A percentile compares a stretch with the other conserved stretches of the same genome.
phyloP scores from a whole-genome alignment of 35 echinoderm and acorn worm genomes.

The Ophioderma brevispina region DNA sequence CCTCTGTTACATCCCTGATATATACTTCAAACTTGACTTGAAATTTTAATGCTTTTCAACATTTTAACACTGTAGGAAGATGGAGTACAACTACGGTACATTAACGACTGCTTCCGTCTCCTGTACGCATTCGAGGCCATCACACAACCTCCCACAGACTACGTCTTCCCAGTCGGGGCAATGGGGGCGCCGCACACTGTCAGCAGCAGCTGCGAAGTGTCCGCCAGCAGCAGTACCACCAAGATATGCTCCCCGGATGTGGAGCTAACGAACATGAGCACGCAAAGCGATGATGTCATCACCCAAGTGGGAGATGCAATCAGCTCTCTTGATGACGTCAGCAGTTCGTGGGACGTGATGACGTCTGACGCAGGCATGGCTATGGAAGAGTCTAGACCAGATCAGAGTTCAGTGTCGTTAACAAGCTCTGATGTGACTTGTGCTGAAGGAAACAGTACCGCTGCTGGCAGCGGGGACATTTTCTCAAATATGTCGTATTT shows the following conservation, averaged over 20 bases:
- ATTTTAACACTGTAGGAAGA: conserved; percentile 98
- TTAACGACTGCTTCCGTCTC: conserved; percentile 83
- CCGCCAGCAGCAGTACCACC: neutral
- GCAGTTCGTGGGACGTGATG: conserved; percentile 43
- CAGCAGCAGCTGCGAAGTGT: conserved; percentile 2
- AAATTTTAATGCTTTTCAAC: too few species aligned
- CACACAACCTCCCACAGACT: neutral
- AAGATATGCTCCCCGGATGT: neutral
- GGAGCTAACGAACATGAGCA: conserved; percentile 27
- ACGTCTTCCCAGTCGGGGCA: neutral
- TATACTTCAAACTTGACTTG: too few species aligned
- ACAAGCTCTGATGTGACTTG: neutral
- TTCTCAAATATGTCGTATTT: conserved; percentile 59
- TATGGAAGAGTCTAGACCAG: neutral
- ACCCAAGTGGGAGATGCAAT: conserved; percentile 6
- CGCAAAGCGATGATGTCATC: conserved; percentile 47
- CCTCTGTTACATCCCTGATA: too few species aligned
- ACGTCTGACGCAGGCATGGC: neutral
- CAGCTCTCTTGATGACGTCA: conserved; percentile 21
- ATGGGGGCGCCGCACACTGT: neutral
- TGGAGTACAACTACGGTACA: conserved; percentile 78
- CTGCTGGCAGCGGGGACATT: conserved; percentile 9
- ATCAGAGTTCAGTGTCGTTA: neutral
- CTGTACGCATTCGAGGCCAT: conserved; percentile 92
- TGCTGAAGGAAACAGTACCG: neutral